Base-by-base conservation (phyloP, 2,888 invertebrate species). In the Nematopogon swammerdamellus region DNA sequence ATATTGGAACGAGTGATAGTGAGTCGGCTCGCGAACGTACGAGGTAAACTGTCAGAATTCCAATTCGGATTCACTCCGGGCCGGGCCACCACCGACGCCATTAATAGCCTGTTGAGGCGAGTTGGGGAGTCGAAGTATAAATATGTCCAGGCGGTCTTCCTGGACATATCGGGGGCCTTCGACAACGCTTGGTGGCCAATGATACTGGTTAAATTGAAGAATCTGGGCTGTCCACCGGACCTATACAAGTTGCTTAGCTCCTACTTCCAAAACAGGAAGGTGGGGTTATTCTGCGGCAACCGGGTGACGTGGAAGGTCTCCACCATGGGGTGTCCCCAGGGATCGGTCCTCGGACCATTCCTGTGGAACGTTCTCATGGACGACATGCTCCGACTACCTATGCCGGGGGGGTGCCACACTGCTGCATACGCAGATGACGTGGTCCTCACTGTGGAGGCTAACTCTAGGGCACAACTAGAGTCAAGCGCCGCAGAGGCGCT, bases 351-450 rank as follows among this genome's bases (percentile, higher is more conserved):
- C 20, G 53, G 52, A 1, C 55, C 52, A 4, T 44, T 49, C 6
- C n/a, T 51, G 14, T 51, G 49, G 51, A 51, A 49, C 11, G 10
- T 59, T 0, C 48, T 59, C 0, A 5, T 61, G 19, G 56, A 59
- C 19, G 60, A 61, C 49, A 44, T 60, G 36, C 51, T 61, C 8
- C 42, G 51, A 14, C 36, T 36, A 3, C 3, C 36, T 6, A 3
- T 36, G 36, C 36, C 36, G 3, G 36, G 3, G 8, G 36, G 36
- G 6, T 36, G 36, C 11, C 8, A 14, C 8, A 1, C 56, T 30
- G 45, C 58, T 0, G 59, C 60, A 1, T 60, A 58, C 48, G 59
- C 59, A 0, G 58, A 61, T 11, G 59, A 60, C 18, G 54, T 59
- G 1, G 57, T 58, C 1, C 3, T 60, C 1, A 16, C 58, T 14